Evolutionary conservation across 2,888 invertebrate species (phyloP).

Genomic region (Eueremaeus valkanovi): DNA sequence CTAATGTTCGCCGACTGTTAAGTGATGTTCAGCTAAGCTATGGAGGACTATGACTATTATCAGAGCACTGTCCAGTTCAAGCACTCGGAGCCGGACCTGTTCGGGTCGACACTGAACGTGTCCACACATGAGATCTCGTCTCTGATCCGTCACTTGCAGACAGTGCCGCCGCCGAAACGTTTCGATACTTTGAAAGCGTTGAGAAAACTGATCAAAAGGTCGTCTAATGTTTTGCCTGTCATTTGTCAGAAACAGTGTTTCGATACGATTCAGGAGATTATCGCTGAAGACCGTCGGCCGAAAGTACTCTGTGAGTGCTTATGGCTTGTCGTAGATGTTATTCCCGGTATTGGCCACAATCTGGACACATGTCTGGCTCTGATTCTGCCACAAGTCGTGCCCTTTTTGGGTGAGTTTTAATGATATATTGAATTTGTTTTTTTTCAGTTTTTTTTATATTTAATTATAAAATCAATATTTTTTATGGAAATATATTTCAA

Average conservation of each 20-base stretch:
- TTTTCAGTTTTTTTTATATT: too few species aligned
- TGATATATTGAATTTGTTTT: too few species aligned
- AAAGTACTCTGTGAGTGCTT: slow-evolving; percentile 6
- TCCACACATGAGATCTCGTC: neutral
- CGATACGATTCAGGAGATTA: neutral
- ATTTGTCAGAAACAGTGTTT: neutral
- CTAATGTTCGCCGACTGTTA: too few species aligned
- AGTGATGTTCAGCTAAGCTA: too few species aligned
- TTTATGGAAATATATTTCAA: too few species aligned
- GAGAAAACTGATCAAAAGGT: slow-evolving; percentile 42
- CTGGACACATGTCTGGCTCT: slow-evolving; percentile 24
- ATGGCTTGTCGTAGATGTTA: slow-evolving; percentile 37
- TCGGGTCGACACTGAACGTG: neutral
- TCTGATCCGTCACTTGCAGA: slow-evolving; percentile 44
- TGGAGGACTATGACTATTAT: too few species aligned
- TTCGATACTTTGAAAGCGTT: slow-evolving; percentile 43
- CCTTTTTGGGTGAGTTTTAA: neutral
- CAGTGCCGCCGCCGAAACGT: slow-evolving; percentile 42
- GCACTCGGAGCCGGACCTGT: neutral
- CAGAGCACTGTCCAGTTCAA: too few species aligned
- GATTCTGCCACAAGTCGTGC: neutral
- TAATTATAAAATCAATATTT: too few species aligned
- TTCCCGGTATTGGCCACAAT: slow-evolving; percentile 34
- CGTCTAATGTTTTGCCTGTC: slow-evolving; percentile 44
- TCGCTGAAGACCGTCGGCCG: neutral